phyloP scores from a whole-genome alignment of 2,797 vertebrate species.

The Pterois miles region DNA sequence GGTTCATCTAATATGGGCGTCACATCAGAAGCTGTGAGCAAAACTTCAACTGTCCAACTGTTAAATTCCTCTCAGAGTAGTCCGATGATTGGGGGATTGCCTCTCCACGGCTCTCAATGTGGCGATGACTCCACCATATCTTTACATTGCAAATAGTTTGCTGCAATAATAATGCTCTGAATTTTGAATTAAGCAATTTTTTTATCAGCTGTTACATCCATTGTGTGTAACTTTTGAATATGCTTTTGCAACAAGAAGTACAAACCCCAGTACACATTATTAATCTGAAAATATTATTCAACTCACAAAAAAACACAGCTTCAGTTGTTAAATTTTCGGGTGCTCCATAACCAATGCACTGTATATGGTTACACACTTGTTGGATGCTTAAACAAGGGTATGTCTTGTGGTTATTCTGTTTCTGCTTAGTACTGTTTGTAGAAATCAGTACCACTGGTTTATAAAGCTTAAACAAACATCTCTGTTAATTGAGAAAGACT shows the following conservation, averaged over 20 bases:
- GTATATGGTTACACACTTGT: neutral
- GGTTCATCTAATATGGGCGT: slow-evolving; percentile 10
- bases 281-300: neutral
- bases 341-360: neutral
- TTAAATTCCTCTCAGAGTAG: neutral
- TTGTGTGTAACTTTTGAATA: slow-evolving; percentile 9
- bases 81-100: neutral
- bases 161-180: no score
- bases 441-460: neutral
- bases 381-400: neutral
- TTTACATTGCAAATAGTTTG: no score
- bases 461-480: slow-evolving; percentile 8
- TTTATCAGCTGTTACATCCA: slow-evolving; percentile 12
- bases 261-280: neutral
- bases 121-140: neutral
- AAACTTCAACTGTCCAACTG: slow-evolving; percentile 31
- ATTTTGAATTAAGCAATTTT: no score
- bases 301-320: neutral
- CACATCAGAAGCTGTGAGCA: slow-evolving; percentile 30
- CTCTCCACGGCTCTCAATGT: neutral
- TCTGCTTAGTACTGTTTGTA: neutral
- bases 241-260: neutral
- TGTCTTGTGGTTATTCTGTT: neutral
- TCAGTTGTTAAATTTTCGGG: slow-evolving; percentile 3
- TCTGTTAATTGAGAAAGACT: neutral